A percentile compares a stretch with the other conserved stretches of the same genome.
Conservation (phyloP, 2,113 vertebrate genomes). For the Baryphthengus martii region DNA sequence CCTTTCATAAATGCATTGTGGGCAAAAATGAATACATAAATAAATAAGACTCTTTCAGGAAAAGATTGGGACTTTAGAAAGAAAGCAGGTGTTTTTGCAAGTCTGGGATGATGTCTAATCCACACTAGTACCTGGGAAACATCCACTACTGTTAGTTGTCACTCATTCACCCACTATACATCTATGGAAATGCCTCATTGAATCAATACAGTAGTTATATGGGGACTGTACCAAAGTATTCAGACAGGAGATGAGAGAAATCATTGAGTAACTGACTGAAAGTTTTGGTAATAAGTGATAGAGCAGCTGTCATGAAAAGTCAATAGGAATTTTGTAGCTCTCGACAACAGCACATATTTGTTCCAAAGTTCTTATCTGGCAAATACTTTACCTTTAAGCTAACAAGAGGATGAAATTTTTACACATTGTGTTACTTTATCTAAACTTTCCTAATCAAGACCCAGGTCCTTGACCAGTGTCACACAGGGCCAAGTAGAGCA, state of each 20-base stretch:
- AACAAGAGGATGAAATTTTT: neutral
- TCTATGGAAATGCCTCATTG: neutral
- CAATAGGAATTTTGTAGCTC: neutral
- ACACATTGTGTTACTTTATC: neutral
- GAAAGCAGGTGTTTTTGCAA: neutral
- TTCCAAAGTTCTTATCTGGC: neutral
- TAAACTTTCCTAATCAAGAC: neutral
- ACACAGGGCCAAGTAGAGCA: neutral
- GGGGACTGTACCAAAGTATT: neutral
- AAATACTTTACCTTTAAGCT: neutral
- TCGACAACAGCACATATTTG: neutral
- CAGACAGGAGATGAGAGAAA: neutral
- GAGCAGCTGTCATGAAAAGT: neutral
- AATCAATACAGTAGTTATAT: neutral
- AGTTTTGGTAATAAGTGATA: neutral
- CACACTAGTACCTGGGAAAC: neutral
- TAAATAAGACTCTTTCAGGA: neutral
- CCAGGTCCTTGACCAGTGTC: neutral
- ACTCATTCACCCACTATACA: neutral
- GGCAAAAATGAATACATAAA: neutral
- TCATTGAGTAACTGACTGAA: neutral
- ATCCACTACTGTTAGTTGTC: neutral
- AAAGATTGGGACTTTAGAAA: neutral
- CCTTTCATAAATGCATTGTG: neutral
- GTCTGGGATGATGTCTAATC: neutral